Base-by-base conservation (phyloP, 2,888 invertebrate species). In the Horisme vitalbata region DNA sequence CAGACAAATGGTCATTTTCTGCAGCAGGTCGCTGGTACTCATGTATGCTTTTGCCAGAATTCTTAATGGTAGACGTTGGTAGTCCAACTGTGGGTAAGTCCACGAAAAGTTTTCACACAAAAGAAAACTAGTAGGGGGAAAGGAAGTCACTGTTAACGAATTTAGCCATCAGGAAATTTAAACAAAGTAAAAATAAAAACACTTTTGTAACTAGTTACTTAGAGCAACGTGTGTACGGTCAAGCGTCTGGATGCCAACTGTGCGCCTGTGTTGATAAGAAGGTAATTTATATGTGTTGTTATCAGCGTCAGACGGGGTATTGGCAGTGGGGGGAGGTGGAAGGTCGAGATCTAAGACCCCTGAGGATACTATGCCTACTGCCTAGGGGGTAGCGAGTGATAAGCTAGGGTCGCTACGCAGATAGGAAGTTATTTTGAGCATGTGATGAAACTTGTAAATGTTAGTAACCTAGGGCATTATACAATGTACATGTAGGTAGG, bases 1-100 rank as follows among this genome's bases (percentile, higher is more conserved):
- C 52, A 89, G 68, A 53, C 75, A 72, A 75, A 89, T 87, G 65
- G 79, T 87, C 90, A 90, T 90, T 79, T 88, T 90, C 79, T 87
- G 85, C 60, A 82, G 57, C 47, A 83, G 57, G 43, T 78, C 73
- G 77, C 65, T 78, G 67, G 70, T 74, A 72, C 65, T 78, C 90
- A 90, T 90, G 85, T 88, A 90, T 81, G 63, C 71, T 70, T 55
- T 54, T 68, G 52, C 66, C 75, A 81, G 67, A 54, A 51, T 33
- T 41, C 15, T 41, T 54, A 85, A 84, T 86, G 68, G 68, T 88
- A 75, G 55, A 55, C 47, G 45, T 46, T 52, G 48, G 21, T 44
- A 13, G 41, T 37, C 39, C 47, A 57, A 61, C 60, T 55, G 46
- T 48, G 52, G 38, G 33, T 46, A 41, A 52, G 48, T 51, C 46